Evolutionary conservation across 2,113 vertebrate species (phyloP), one percentile per base, ranked within the genome.

Genomic region (Hemichromis elongatus): DNA sequence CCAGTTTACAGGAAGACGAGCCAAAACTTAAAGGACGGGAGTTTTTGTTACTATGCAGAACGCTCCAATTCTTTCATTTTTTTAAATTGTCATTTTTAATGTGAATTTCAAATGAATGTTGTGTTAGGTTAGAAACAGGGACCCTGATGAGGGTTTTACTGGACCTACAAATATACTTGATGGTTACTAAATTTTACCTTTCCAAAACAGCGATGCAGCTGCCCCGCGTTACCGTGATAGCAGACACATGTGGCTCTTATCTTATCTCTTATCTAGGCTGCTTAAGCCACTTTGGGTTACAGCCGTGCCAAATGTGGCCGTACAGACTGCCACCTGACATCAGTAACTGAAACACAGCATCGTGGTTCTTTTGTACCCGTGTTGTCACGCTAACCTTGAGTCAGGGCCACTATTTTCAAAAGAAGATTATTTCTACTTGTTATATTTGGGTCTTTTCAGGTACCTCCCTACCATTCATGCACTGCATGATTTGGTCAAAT

Each of bases 271-370:
- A 13, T 14, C 42, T 47, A 47, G 12, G 6, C 13, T 14, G 35
- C 7, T 68, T 68, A 68, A 9, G 5, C 12, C n/a, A 16, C n/a
- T 1, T 42, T 68, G 7, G 19, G 1, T 9, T 24, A 68, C 63
- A 68, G 37, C 63, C 4, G 7, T 16, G 24, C 12, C 57, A 61
- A n/a, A 19, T 11, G 30, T 35, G 19, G 6, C 33, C 2, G 6
- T 13, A 42, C 2, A 3, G 35, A 0, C 3, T 12, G 13, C 0
- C 11, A 40, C 10, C 61, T 40, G 45, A 0, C 53, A 55, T 10
- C n/a, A 4, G 13, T 13, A 13, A 26, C 54, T 55, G 54, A 55
- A 55, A 13, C 11, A 55, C 54, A 1, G 21, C 5, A 2, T 6
- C 5, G 52, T 21, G n/a, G 52, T 54, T 13, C 53, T 4, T 12